Percentiles rank a stretch among this genome's conserved stretches.
phyloP scores from a whole-genome alignment of 2,113 vertebrate species.

The Bolborhynchus lineola region DNA sequence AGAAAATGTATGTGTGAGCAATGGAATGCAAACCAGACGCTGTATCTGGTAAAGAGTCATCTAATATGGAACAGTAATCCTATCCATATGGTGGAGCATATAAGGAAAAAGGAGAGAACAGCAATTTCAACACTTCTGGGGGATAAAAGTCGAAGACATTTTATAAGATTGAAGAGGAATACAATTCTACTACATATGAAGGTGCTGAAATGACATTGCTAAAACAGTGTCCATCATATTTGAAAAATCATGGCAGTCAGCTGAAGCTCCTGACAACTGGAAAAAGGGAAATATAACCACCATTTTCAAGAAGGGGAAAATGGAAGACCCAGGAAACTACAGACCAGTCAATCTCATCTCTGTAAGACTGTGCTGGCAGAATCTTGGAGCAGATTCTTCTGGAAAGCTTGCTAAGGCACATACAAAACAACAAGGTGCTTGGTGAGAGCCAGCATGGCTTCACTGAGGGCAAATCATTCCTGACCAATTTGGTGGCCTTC shows the following conservation, averaged over 20 bases:
- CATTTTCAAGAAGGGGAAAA: background rate
- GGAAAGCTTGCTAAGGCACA: background rate
- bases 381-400: background rate
- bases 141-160: background rate
- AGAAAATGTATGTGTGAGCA: background rate
- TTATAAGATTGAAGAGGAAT: background rate
- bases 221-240: background rate
- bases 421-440: background rate
- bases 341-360: background rate
- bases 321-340: background rate
- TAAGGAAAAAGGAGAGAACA: background rate
- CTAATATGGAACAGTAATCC: background rate
- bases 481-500: background rate
- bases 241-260: background rate
- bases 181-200: background rate
- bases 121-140: background rate
- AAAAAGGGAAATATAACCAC: background rate
- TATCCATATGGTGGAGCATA: accelerated
- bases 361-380: background rate
- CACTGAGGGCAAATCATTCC: background rate
- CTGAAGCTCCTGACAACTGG: background rate
- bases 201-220: background rate
- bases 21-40: background rate
- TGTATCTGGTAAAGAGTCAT: background rate
- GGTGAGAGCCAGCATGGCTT: background rate